Base-by-base conservation (phyloP, 2,888 invertebrate genomes). In the Drosophila paranaensis region DNA sequence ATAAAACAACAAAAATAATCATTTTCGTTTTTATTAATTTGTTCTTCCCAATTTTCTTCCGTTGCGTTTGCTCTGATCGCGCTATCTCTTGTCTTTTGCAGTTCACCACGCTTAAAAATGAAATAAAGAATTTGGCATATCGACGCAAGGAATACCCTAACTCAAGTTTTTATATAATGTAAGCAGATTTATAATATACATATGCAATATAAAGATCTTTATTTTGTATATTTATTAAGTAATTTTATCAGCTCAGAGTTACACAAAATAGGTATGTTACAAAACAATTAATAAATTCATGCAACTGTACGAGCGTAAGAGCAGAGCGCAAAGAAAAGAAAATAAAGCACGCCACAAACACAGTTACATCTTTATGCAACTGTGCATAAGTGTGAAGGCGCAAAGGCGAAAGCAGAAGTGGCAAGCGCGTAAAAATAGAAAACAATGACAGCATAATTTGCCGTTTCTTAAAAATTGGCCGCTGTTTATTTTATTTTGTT, bases 381-480 rank as follows among this genome's bases (percentile, higher is more conserved):
- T 16, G 16, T 54, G 54, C 9, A 33, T 33, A 54, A 43, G 54
- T 13, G 25, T 16, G 30, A 30, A 27, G 51, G 14, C 20, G 25
- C 14, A 60, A 46, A 20, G 9, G 40, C 46, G 33, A 60, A 42
- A 6, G 11, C 33, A 33, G 27, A 46, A 46, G 48, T 11, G 33
- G 48, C 33, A 33, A 16, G 30, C 37, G 33, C 14, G 10, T 42
- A 40, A 27, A 42, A 45, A 54, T 39, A 65, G 35, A 57, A 60
- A 55, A 58, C 57, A 60, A 60, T 55, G 69, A 65, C 54, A 65
- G 58, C 58, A 54, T 69, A 48, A 65, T 69, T 71, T 54, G 25
- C 51, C 13, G n/a, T 68, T 66, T 66, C 60, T 39, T 61, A 42
- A 48, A 62, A 54, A 37, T 40, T 40, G 30, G 33, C 46, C 58